Percentiles rank a stretch among this genome's conserved stretches.
Conservation (phyloP, 2,797 vertebrate genomes). For the Oophaga sylvatica region DNA sequence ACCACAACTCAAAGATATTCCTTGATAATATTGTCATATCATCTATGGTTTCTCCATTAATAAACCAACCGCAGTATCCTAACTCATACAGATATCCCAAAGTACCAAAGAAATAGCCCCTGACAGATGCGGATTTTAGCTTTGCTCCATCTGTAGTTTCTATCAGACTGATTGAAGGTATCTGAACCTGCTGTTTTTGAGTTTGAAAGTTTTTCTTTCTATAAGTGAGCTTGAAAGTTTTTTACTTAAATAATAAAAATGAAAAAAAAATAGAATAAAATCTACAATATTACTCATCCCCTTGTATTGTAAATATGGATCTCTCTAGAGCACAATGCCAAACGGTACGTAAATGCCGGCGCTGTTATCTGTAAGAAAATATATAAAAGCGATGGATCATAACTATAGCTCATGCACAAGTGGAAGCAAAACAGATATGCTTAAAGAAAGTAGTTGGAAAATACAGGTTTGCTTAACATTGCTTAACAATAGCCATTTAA, state of each 20-base stretch:
- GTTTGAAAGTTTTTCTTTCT: neutral
- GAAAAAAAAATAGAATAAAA: neutral
- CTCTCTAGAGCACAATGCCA: neutral
- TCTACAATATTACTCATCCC: neutral
- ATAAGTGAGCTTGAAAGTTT: neutral
- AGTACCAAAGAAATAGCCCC: neutral
- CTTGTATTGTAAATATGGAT: slow-evolving; percentile 18
- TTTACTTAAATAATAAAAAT: neutral
- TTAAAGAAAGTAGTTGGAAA: slow-evolving; percentile 55
- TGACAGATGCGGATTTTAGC: neutral
- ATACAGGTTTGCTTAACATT: slow-evolving; percentile 58
- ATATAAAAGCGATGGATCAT: slow-evolving; percentile 9
- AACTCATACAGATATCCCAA: neutral
- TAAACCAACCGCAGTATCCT: neutral
- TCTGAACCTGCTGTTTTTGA: neutral
- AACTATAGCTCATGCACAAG: neutral
- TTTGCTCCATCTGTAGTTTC: neutral
- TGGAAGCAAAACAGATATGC: slow-evolving; percentile 37
- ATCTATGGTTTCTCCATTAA: too few species aligned
- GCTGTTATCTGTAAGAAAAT: slow-evolving; percentile 5
- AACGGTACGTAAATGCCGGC: neutral
- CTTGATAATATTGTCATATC: too few species aligned
- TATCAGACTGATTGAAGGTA: neutral
- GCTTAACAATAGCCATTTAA: slow-evolving; percentile 69
- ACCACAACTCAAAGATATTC: too few species aligned